A percentile compares a stretch with the other conserved stretches of the same genome.
Conservation (phyloP, 2,113 vertebrate genomes). For the Dissostichus mawsoni region DNA sequence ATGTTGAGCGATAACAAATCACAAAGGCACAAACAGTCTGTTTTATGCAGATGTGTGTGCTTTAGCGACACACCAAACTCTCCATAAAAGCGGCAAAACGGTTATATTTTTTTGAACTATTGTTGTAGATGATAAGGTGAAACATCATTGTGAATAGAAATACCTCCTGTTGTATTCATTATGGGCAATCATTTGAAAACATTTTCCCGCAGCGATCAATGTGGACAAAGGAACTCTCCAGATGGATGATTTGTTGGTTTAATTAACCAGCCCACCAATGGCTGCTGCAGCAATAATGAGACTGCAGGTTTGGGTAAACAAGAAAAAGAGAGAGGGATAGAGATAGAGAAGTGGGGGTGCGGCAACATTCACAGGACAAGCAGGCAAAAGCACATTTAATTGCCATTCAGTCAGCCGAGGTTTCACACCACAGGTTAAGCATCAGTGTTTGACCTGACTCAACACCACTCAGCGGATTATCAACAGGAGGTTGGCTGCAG, state of each 20-base stretch:
- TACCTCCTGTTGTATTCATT: constrained; percentile 16
- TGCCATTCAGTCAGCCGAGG: constrained; percentile 10
- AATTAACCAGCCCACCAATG: constrained; percentile 22
- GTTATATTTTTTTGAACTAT: not conserved
- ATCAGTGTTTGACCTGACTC: constrained; percentile 50
- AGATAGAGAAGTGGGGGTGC: not conserved
- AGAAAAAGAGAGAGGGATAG: not conserved
- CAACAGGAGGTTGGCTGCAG: constrained; percentile 10
- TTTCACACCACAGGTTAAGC: constrained; percentile 53
- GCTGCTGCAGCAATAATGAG: constrained; percentile 8
- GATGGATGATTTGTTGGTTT: constrained; percentile 58
- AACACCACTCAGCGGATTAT: constrained; percentile 30
- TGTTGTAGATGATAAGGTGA: not conserved
- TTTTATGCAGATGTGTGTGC: constrained; percentile 5
- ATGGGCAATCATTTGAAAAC: constrained; percentile 13
- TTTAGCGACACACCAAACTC: not conserved
- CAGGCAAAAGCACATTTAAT: constrained; percentile 47
- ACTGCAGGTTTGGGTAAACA: constrained; percentile 5
- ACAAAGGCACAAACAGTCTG: not conserved
- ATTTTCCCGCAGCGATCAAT: constrained; percentile 36
- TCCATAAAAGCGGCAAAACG: constrained; percentile 15
- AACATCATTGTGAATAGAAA: constrained; percentile 4
- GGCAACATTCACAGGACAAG: not conserved
- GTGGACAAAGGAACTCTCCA: constrained; percentile 41
- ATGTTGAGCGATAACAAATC: constrained; percentile 14